Evolutionary conservation across 2,113 vertebrate genomes (phyloP).

Genomic region (Otus sunia): DNA sequence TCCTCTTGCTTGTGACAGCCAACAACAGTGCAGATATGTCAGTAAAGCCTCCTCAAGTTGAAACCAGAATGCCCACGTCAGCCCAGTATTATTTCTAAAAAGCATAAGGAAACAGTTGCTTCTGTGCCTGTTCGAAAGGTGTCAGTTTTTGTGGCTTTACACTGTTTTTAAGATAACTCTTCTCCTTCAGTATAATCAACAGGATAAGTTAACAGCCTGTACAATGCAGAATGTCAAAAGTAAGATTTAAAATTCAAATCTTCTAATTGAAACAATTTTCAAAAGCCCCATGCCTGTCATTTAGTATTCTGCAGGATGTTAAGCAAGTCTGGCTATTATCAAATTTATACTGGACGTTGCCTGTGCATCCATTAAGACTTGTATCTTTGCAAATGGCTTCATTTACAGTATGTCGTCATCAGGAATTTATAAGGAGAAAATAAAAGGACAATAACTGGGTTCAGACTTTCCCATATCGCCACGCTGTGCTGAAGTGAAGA

Average conservation of each 20-base stretch:
- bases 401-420: accelerated
- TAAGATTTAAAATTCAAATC: not conserved
- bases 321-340: not conserved
- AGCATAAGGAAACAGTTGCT: not conserved
- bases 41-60: not conserved
- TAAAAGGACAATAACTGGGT: not conserved
- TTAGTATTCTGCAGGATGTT: not conserved
- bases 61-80: not conserved
- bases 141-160: not conserved
- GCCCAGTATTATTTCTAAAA: not conserved
- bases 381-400: not conserved
- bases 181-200: not conserved
- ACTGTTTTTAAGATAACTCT: not conserved
- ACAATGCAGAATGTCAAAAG: not conserved
- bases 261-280: not conserved
- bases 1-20: not conserved
- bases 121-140: not conserved
- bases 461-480: not conserved
- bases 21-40: not conserved
- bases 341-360: not conserved
- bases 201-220: not conserved
- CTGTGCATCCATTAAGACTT: not conserved
- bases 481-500: not conserved
- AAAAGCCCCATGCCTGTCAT: not conserved
- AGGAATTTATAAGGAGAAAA: not conserved